Conservation (phyloP, 2,888 invertebrate genomes). For the Saturnia pavonia region DNA sequence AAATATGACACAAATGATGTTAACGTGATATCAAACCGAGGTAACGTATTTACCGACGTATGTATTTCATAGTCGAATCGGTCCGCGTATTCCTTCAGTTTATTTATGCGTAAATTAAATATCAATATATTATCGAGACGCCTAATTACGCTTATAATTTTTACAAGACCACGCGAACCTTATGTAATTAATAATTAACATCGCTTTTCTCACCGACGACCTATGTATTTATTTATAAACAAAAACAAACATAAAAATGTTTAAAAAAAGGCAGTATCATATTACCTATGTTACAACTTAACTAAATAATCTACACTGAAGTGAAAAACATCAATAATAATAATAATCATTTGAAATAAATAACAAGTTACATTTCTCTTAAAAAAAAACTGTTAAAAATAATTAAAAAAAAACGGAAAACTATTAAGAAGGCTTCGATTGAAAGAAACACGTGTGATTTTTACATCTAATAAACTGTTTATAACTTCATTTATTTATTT, state of each 20-base stretch:
- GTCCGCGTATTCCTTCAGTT: neutral
- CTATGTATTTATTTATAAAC: conserved; percentile 18
- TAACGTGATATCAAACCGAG: too few species aligned
- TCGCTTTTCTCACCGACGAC: conserved; percentile 19
- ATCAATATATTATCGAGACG: neutral
- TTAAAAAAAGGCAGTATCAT: conserved; percentile 75
- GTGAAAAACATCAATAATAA: conserved; percentile 76
- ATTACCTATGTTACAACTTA: conserved; percentile 77
- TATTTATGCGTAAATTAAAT: neutral
- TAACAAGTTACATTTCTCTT: conserved; percentile 77
- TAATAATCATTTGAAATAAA: conserved; percentile 82
- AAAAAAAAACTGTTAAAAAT: conserved; percentile 77
- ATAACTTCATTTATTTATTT: conserved; percentile 75
- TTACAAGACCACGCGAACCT: neutral
- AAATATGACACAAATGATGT: too few species aligned
- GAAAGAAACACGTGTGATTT: conserved; percentile 71
- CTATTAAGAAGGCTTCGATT: conserved; percentile 59
- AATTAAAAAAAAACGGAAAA: conserved; percentile 67
- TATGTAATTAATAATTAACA: conserved; percentile 44
- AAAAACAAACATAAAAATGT: conserved; percentile 51
- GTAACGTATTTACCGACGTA: neutral
- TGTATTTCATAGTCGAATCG: neutral
- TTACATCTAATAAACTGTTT: conserved; percentile 64
- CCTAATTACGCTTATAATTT: neutral
- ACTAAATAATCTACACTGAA: conserved; percentile 67